Conservation (phyloP, 2,888 invertebrate species). For the Apoda limacodes region DNA sequence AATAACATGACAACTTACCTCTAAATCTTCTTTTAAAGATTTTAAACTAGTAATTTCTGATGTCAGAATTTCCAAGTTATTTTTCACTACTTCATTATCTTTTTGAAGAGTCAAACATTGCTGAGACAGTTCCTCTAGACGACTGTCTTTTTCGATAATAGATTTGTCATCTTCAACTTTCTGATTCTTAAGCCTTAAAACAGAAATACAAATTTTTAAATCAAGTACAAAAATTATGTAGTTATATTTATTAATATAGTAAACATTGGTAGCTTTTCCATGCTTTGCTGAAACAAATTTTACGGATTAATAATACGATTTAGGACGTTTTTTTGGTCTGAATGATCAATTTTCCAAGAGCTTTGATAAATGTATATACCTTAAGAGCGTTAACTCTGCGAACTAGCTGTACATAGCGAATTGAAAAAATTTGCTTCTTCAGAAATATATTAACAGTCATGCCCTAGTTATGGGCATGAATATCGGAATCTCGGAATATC, state of each 20-base stretch:
- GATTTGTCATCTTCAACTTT: slow-evolving; percentile 39
- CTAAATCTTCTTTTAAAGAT: slow-evolving; percentile 30
- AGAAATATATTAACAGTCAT: no score
- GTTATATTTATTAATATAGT: slow-evolving; percentile 1
- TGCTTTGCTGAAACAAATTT: neutral
- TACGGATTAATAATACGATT: neutral
- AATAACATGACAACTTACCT: slow-evolving; percentile 30
- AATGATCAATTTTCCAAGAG: no score
- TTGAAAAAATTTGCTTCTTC: no score
- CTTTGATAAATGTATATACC: no score
- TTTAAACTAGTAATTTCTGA: slow-evolving; percentile 39
- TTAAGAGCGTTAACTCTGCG: no score
- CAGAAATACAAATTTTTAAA: no score
- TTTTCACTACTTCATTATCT: slow-evolving; percentile 27
- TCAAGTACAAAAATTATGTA: slow-evolving; percentile 3
- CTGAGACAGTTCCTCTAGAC: slow-evolving; percentile 37
- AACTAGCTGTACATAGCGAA: no score
- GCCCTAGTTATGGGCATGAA: no score
- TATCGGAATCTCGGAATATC: no score
- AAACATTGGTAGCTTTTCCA: slow-evolving; percentile 1
- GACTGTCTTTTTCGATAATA: slow-evolving; percentile 35
- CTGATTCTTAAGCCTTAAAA: slow-evolving; percentile 40
- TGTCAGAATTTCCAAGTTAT: slow-evolving; percentile 18
- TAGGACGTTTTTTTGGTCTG: no score
- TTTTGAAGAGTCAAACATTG: slow-evolving; percentile 33